Base-by-base conservation (phyloP, 2,113 vertebrate genomes). In the Neogale vison region DNA sequence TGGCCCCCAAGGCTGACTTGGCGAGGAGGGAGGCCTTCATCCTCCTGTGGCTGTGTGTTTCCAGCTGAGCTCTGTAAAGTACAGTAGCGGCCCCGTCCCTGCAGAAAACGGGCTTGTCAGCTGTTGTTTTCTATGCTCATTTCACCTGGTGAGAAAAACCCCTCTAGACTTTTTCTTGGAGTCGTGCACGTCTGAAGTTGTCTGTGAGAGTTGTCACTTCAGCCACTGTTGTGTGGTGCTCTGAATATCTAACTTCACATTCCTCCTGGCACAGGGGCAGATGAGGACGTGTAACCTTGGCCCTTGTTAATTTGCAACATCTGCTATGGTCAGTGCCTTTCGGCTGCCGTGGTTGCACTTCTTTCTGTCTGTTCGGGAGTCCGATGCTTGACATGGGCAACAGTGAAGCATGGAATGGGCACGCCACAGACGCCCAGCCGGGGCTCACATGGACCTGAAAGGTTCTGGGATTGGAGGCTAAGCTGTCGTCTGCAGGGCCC, bases 231-330 rank as follows among this genome's bases (percentile, higher is more conserved):
- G 3, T 1, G 1, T 31, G 80, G 85, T 52, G 26, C 18, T 79
- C 13, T 13, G 45, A 55, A 14, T n/a, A 7, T 23, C 13, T 79
- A 45, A 3, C 50, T 47, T 42, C 2, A 24, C 59, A 12, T n/a
- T 15, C 14, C 29, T 50, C 0, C 57, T 17, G 45, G 11, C 11
- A 52, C 14, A 39, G 74, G 61, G 6, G 55, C 23, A 34, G 34
- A 29, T 29, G 39, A 1, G 12, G 6, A 17, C 18, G 0, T 6
- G 45, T 15, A 0, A 11, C 36, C 21, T 36, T 5, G 1, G 4
- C 45, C 72, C 15, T 0, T 4, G 23, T 21, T 20, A 24, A 3
- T 93, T n/a, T 18, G 57, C 18, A 12, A 7, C 1, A 29, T 50
- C 63, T 10, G 72, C 63, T 26, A 2, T 21, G 92, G 11, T 23